These are phyloP conservation scores for Electrophaes corylata DNA, from an alignment of 2,888 invertebrate genomes.

Conservation along the genomic window DNA sequence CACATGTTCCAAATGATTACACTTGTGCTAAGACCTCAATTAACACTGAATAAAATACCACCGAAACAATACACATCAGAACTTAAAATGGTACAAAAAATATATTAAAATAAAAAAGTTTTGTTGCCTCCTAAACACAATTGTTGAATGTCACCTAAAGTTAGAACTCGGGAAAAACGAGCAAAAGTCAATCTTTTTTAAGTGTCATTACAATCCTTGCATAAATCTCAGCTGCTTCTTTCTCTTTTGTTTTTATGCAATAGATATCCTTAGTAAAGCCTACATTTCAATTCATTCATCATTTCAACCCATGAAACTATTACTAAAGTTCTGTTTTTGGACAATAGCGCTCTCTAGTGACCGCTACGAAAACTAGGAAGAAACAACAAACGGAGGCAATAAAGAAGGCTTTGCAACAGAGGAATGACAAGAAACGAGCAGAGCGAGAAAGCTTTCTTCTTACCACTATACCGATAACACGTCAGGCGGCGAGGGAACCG, in stretches of 20 bases:
- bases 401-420: slow-evolving; percentile 96
- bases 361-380: slow-evolving; percentile 98
- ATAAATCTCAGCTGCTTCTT: slow-evolving; percentile 13
- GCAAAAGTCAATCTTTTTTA: slow-evolving; percentile 26
- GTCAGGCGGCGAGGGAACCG: slow-evolving; percentile 98
- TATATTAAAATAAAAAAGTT: no score
- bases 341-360: slow-evolving; percentile 94
- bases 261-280: slow-evolving; percentile 17
- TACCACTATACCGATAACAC: slow-evolving; percentile 96
- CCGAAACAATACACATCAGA: no score
- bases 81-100: no score
- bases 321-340: slow-evolving; percentile 13
- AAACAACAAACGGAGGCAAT: slow-evolving; percentile 99
- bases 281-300: slow-evolving; percentile 23
- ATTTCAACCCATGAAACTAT: slow-evolving; percentile 1
- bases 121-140: slow-evolving; percentile 9
- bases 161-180: slow-evolving; percentile 22
- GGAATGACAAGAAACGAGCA: slow-evolving; percentile 97
- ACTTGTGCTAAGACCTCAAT: no score
- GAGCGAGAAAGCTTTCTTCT: slow-evolving; percentile 98
- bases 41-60: no score
- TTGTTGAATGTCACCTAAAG: slow-evolving; percentile 10
- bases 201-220: slow-evolving; percentile 31
- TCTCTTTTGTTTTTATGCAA: slow-evolving; percentile 13
- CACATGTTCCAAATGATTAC: no score